Conservation (phyloP, 2,888 invertebrate genomes). For the Rhagonycha fulva region DNA sequence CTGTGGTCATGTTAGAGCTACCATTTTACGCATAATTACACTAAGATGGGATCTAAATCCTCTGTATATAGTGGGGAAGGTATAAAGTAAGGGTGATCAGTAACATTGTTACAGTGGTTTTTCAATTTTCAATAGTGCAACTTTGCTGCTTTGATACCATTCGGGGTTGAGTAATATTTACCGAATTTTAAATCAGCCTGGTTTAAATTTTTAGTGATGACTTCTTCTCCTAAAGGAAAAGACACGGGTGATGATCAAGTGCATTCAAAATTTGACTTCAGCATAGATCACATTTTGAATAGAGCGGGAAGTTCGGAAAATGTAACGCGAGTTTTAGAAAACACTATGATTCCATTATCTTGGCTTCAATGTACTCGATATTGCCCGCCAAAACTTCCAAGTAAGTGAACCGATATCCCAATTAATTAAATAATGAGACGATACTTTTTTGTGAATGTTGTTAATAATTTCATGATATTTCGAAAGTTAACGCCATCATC, state of each 20-base stretch:
- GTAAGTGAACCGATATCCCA: slow-evolving; percentile 55
- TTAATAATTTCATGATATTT: too few relatives aligned
- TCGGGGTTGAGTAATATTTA: neutral
- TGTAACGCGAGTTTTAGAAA: slow-evolving; percentile 5
- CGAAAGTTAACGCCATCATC: too few relatives aligned
- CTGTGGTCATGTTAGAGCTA: slow-evolving; percentile 13
- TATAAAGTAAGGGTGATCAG: slow-evolving; percentile 40
- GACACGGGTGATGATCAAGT: slow-evolving; percentile 10
- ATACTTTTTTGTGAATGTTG: too few relatives aligned
- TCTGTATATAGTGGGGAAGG: slow-evolving; percentile 39
- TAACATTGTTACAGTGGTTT: slow-evolving; percentile 29
- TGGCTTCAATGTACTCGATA: slow-evolving; percentile 78
- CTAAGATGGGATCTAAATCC: slow-evolving; percentile 44
- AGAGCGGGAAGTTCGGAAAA: slow-evolving; percentile 52
- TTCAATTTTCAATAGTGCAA: slow-evolving; percentile 14
- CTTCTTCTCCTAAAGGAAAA: slow-evolving; percentile 26
- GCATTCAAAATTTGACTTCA: slow-evolving; percentile 57
- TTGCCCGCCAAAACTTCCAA: slow-evolving; percentile 71
- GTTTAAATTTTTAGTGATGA: slow-evolving; percentile 24
- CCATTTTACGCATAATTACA: slow-evolving; percentile 51
- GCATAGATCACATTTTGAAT: slow-evolving; percentile 65
- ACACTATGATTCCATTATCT: slow-evolving; percentile 40
- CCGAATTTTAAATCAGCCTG: neutral
- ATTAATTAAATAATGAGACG: neutral
- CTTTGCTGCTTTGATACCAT: neutral